Percentiles rank a stretch among this genome's conserved stretches.
phyloP scores from a whole-genome alignment of 2,113 vertebrate species.

The Gorsachius goisagi region DNA sequence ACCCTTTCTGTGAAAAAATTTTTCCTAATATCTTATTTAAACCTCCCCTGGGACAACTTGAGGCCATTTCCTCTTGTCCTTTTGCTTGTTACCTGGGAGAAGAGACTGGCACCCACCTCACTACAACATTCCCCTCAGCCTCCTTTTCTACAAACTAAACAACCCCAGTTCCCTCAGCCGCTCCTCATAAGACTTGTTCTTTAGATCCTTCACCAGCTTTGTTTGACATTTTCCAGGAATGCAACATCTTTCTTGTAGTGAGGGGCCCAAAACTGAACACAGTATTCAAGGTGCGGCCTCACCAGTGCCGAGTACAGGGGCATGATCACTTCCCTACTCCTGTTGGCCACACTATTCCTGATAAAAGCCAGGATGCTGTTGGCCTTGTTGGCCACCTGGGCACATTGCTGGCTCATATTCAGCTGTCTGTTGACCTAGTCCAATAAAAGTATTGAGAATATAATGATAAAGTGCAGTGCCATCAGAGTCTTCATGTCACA shows the following conservation, averaged over 20 bases:
- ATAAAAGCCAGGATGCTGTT: background rate
- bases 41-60: background rate
- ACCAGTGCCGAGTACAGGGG: background rate
- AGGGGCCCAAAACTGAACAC: background rate
- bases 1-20: background rate
- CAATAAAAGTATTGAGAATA: background rate
- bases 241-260: background rate
- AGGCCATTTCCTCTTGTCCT: background rate
- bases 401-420: background rate
- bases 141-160: background rate
- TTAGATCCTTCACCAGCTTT: background rate
- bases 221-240: background rate
- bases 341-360: background rate
- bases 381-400: too few species aligned
- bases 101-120: rapidly evolving
- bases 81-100: background rate
- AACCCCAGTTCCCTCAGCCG: background rate
- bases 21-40: background rate
- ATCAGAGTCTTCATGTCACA: background rate
- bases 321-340: rapidly evolving
- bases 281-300: rapidly evolving
- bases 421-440: rapidly evolving
- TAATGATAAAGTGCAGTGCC: background rate
- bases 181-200: background rate
- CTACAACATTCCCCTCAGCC: background rate